Evolutionary conservation across 2,797 vertebrate species (phyloP).

Genomic region (Chelidonichthys spinosus): DNA sequence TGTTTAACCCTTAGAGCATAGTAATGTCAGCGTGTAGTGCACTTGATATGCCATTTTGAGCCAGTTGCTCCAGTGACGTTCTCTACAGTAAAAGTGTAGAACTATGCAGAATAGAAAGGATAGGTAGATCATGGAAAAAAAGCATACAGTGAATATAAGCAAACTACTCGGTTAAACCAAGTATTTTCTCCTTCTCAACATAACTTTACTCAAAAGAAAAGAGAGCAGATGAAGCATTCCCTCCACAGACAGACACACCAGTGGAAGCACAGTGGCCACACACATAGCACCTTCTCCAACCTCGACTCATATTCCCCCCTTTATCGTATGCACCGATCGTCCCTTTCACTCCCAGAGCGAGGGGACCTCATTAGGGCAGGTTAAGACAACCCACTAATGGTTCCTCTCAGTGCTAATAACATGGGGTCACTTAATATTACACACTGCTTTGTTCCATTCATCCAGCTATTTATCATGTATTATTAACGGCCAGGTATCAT

Average conservation of each 20-base stretch:
- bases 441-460: constrained; percentile 80
- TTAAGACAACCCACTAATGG: constrained; percentile 84
- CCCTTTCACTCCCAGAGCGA: constrained; percentile 73
- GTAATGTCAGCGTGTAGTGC: constrained; percentile 10
- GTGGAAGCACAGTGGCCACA: constrained; percentile 25
- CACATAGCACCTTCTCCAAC: constrained; percentile 42
- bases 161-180: neutral
- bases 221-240: neutral
- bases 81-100: neutral
- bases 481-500: constrained; percentile 76
- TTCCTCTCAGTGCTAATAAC: constrained; percentile 83
- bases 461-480: constrained; percentile 80
- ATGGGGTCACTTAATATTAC: constrained; percentile 80
- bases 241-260: neutral
- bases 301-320: constrained; percentile 44
- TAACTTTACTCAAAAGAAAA: constrained; percentile 13
- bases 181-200: neutral
- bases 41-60: neutral
- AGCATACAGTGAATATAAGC: neutral
- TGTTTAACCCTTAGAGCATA: neutral
- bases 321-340: constrained; percentile 68
- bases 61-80: neutral
- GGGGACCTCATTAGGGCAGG: constrained; percentile 84
- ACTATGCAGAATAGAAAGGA: neutral
- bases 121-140: neutral